Conservation (phyloP, 2,113 vertebrate species). For the Oceanodroma tethys region DNA sequence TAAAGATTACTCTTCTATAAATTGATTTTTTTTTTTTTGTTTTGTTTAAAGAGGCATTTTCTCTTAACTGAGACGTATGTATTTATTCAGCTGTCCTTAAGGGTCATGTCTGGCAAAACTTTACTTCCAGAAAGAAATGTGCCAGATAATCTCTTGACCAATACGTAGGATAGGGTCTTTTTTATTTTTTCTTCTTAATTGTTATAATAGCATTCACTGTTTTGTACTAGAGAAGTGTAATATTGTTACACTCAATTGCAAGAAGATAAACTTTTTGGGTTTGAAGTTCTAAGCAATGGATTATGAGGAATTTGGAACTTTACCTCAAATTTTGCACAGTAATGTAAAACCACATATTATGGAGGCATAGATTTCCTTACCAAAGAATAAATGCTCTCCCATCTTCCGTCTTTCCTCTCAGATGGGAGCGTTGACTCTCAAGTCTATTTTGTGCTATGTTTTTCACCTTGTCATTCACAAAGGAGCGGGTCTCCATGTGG, state of each 20-base stretch:
- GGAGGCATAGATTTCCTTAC: neutral
- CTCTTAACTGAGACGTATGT: neutral
- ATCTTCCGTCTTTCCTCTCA: neutral
- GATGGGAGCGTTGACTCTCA: neutral
- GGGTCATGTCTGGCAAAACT: neutral
- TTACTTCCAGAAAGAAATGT: neutral
- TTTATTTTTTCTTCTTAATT: neutral
- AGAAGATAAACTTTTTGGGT: neutral
- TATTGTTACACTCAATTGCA: neutral
- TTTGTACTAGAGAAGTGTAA: neutral
- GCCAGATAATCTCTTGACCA: neutral
- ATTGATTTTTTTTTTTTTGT: neutral
- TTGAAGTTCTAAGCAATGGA: neutral
- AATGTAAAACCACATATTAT: fast-evolving
- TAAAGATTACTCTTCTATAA: neutral
- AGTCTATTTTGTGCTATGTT: neutral
- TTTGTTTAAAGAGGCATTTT: neutral
- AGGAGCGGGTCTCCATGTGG: neutral
- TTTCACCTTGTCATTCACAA: neutral
- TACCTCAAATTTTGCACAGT: neutral
- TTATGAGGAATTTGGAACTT: neutral
- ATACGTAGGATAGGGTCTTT: neutral
- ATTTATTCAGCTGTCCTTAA: neutral
- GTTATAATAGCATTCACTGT: neutral
- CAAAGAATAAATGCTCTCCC: neutral